Percentiles rank a stretch among this genome's conserved stretches.
phyloP scores from a whole-genome alignment of 2,113 vertebrate genomes.

The Ceyx cyanopectus region DNA sequence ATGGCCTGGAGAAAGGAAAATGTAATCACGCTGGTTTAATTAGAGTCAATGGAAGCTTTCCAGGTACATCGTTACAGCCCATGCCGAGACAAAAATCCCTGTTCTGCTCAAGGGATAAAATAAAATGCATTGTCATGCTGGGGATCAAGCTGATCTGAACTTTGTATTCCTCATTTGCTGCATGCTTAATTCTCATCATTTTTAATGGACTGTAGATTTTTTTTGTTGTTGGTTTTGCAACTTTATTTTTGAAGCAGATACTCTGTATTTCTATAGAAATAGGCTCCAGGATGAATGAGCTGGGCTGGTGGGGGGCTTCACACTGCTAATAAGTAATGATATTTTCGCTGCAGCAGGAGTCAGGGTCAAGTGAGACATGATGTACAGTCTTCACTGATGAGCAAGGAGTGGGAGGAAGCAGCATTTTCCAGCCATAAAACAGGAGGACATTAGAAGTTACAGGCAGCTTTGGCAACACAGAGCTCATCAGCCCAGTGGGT shows the following conservation, averaged over 20 bases:
- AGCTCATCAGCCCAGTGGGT: neutral
- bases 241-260: neutral
- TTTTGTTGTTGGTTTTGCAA: neutral
- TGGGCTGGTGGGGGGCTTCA: neutral
- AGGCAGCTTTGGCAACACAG: neutral
- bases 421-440: neutral
- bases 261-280: neutral
- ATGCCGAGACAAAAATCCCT: conserved; percentile 16
- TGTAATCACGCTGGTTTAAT: conserved; percentile 31
- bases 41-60: conserved; percentile 52
- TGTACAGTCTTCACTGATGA: neutral
- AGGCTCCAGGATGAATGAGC: neutral
- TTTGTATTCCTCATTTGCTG: neutral
- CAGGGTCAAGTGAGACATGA: neutral
- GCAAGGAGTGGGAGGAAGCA: neutral
- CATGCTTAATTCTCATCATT: neutral
- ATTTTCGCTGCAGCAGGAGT: neutral
- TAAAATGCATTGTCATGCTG: neutral
- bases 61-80: neutral
- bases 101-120: conserved; percentile 11
- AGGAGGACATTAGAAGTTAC: neutral
- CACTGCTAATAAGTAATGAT: neutral
- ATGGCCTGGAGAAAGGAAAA: neutral
- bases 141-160: conserved; percentile 39
- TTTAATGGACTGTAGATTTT: conserved; percentile 39